Evolutionary conservation across 1,140 invertebrate genomes (phyloP).

Genomic region (Phymorhynchus buccinoides): DNA sequence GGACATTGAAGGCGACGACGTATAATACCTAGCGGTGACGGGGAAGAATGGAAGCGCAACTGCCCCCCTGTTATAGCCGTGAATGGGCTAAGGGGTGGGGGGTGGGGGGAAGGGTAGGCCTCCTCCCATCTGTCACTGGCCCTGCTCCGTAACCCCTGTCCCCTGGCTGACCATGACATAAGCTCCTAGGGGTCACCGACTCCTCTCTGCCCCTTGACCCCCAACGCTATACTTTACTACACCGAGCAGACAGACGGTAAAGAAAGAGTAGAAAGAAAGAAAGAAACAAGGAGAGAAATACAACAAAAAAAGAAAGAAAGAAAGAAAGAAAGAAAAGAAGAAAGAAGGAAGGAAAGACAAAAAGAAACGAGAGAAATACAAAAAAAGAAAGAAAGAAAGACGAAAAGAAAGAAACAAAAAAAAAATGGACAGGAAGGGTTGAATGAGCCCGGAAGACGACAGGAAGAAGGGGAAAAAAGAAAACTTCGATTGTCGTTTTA

Average conservation of each 20-base stretch:
- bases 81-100: neutral
- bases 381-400: neutral
- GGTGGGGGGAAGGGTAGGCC: too few species aligned
- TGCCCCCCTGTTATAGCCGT: neutral
- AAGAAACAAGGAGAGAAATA: neutral
- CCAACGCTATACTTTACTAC: too few species aligned
- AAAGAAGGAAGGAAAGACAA: neutral
- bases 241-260: neutral
- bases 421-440: too few species aligned
- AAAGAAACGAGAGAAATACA: too few species aligned
- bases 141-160: conserved; percentile 6
- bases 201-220: neutral
- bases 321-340: neutral
- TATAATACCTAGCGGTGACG: neutral
- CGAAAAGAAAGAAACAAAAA: neutral
- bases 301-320: neutral
- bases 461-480: too few species aligned
- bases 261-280: too few species aligned
- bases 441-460: too few species aligned
- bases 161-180: neutral
- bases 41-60: neutral
- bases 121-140: conserved; percentile 7
- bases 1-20: neutral
- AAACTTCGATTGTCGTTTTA: too few species aligned
- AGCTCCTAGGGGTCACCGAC: conserved; percentile 19